Percentiles rank a stretch among this genome's conserved stretches.
These are phyloP conservation scores for Zosterops pallidus DNA, from an alignment of 2,113 vertebrate genomes.

Conservation along the genomic window DNA sequence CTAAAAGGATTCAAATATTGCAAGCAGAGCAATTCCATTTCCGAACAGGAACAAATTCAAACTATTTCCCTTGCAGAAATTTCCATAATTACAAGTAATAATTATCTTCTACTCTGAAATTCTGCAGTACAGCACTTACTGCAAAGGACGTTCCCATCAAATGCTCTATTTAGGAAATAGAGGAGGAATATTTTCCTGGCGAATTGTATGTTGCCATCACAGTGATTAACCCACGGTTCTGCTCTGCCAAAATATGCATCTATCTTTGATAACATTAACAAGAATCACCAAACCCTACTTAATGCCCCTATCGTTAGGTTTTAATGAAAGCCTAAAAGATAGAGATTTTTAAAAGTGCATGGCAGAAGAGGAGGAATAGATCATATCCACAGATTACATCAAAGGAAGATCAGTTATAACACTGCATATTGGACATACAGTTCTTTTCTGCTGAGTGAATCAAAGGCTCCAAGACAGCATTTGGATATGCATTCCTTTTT, in stretches of 20 bases:
- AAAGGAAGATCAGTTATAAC: not conserved
- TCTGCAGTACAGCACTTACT: conserved; percentile 58
- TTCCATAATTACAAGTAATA: conserved; percentile 74
- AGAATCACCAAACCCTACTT: not conserved
- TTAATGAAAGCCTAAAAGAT: not conserved
- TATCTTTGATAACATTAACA: not conserved
- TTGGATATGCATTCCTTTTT: not conserved
- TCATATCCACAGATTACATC: not conserved
- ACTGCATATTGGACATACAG: not conserved
- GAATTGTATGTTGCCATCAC: conserved; percentile 19
- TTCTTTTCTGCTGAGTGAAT: conserved; percentile 14
- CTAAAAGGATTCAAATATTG: conserved; percentile 65
- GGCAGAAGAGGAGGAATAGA: conserved; percentile 4
- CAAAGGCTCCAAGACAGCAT: not conserved
- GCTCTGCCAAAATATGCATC: not conserved
- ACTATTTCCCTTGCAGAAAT: conserved; percentile 70
- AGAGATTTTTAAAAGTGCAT: not conserved
- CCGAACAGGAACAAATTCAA: conserved; percentile 72
- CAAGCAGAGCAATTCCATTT: conserved; percentile 63
- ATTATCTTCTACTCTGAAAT: conserved; percentile 71
- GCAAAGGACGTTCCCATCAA: conserved; percentile 52
- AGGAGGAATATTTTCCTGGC: conserved; percentile 36
- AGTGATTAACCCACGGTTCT: not conserved
- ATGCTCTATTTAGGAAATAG: conserved; percentile 61
- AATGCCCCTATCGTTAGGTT: not conserved